Evolutionary conservation across 2,113 vertebrate genomes (phyloP).

Genomic region (Eidolon helvum): DNA sequence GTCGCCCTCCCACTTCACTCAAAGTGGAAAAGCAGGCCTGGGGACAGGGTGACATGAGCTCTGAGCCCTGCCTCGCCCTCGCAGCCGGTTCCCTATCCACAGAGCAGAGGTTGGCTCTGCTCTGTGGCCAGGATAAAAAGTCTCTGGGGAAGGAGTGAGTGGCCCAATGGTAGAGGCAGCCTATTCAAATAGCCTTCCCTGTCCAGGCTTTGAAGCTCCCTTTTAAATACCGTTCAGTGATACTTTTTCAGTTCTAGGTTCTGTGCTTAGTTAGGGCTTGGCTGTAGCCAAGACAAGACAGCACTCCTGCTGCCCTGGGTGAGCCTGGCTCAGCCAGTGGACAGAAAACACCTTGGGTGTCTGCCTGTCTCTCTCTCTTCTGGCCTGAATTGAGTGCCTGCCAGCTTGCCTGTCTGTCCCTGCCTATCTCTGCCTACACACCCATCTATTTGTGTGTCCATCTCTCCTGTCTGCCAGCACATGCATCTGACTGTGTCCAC

Average conservation of each 20-base stretch:
- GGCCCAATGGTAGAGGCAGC: neutral
- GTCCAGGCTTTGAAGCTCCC: neutral
- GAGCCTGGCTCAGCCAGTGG: neutral
- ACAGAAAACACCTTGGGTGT: neutral
- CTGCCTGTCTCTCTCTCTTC: neutral
- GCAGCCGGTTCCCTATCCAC: neutral
- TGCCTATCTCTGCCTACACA: neutral
- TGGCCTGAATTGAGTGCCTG: neutral
- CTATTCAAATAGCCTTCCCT: neutral
- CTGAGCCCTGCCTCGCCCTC: neutral
- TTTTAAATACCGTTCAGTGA: neutral
- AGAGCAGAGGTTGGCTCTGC: neutral
- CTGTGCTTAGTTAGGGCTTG: neutral
- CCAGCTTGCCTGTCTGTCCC: neutral
- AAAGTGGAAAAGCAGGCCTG: neutral
- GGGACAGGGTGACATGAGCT: rapidly evolving
- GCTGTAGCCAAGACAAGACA: neutral
- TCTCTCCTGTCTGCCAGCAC: neutral
- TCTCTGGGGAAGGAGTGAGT: neutral
- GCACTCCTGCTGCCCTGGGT: neutral
- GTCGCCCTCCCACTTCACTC: neutral
- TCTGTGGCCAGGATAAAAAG: neutral
- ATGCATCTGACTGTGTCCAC: neutral
- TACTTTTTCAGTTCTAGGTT: neutral
- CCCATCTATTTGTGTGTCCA: neutral